Percentiles rank a stretch among this genome's conserved stretches.
Evolutionary conservation across 2,113 vertebrate species (phyloP).

Genomic region (Columba janthina): DNA sequence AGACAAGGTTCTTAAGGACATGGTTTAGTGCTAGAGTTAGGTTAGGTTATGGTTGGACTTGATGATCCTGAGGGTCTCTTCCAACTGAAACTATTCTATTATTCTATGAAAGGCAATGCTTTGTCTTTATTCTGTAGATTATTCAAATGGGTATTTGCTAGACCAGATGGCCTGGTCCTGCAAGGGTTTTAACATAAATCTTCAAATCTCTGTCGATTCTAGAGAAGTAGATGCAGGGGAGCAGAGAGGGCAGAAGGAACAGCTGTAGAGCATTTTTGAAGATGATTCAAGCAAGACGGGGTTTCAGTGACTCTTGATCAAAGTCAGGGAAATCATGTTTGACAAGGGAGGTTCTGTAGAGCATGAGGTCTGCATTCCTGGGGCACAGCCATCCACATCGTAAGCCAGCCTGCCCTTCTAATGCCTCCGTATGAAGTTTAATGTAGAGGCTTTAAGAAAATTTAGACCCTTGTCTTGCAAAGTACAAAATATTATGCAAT

Average conservation of each 20-base stretch:
- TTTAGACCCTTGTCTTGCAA: background rate
- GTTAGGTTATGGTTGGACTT: no score
- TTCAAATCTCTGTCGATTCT: background rate
- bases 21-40: no score
- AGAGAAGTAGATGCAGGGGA: background rate
- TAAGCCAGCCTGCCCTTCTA: background rate
- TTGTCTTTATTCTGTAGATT: background rate
- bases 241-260: background rate
- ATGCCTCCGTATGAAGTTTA: background rate
- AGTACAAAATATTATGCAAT: background rate
- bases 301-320: background rate
- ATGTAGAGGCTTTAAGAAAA: background rate
- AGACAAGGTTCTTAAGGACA: no score
- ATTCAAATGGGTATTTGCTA: background rate
- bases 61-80: no score
- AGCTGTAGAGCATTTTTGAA: background rate
- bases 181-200: background rate
- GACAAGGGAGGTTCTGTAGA: background rate
- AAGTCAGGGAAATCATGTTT: background rate
- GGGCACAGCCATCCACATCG: background rate
- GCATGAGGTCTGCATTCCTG: background rate
- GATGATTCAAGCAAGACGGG: background rate
- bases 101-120: background rate
- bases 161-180: background rate
- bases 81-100: no score